Percentiles rank a stretch among this genome's conserved stretches.
Evolutionary conservation across 2,888 invertebrate species (phyloP).

Genomic region (Acleris sparsana): DNA sequence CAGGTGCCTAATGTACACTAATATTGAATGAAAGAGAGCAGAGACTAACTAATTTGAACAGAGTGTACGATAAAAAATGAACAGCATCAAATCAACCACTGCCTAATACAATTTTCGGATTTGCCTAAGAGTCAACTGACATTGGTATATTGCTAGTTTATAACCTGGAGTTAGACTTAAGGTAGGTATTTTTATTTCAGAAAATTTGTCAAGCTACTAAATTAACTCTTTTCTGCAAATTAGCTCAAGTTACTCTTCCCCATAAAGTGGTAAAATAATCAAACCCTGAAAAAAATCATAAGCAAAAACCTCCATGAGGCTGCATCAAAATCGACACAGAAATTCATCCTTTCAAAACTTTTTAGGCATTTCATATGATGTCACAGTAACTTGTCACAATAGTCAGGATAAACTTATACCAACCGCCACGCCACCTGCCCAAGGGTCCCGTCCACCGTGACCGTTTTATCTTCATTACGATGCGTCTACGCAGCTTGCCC

Average conservation of each 20-base stretch:
- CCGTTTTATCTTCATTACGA: constrained; percentile 68
- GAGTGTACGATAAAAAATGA: background rate
- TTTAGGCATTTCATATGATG: too few species aligned
- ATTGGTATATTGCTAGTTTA: too few species aligned
- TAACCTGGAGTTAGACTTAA: too few species aligned
- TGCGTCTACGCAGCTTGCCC: constrained; percentile 57
- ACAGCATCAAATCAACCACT: background rate
- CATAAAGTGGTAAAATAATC: too few species aligned
- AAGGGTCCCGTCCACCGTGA: constrained; percentile 55
- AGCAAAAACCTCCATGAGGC: background rate
- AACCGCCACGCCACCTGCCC: constrained; percentile 62
- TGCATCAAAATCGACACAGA: background rate
- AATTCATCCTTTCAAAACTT: background rate
- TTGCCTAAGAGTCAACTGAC: too few species aligned
- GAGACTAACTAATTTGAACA: constrained; percentile 2
- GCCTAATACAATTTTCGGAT: too few species aligned
- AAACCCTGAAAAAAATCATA: too few species aligned
- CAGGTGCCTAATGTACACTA: constrained; percentile 58
- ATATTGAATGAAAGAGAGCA: constrained; percentile 46
- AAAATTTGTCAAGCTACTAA: too few species aligned
- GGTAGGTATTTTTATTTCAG: too few species aligned
- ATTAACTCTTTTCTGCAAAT: too few species aligned
- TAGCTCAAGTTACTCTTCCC: too few species aligned
- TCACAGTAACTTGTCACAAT: constrained; percentile 1
- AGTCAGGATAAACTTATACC: constrained; percentile 10